Evolutionary conservation across 1,140 invertebrate genomes (phyloP).

Genomic region (Campoletis sonorensis): DNA sequence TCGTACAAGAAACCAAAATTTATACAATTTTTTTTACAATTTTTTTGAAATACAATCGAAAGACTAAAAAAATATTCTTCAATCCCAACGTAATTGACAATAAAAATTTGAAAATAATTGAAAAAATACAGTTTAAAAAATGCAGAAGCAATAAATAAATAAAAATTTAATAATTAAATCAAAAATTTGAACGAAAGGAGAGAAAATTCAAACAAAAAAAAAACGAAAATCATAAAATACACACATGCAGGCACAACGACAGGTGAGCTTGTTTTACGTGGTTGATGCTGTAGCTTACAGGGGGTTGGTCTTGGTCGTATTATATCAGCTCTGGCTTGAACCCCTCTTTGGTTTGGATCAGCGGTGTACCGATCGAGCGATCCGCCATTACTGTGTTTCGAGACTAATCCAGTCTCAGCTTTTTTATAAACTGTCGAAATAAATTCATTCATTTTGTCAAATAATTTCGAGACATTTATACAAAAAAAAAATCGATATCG

Average conservation of each 20-base stretch:
- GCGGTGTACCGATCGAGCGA: conserved; percentile 86
- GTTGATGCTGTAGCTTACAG: conserved; percentile 78
- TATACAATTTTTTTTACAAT: background rate
- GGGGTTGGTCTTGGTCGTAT: conserved; percentile 83
- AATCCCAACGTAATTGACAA: background rate
- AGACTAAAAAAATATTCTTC: background rate
- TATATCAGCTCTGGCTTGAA: conserved; percentile 82
- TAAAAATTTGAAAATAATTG: conserved; percentile 12
- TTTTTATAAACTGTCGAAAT: conserved; percentile 80
- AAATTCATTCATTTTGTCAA: background rate
- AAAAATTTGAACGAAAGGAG: conserved; percentile 43
- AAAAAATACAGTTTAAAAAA: background rate
- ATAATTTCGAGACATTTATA: conserved; percentile 9
- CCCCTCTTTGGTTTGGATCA: conserved; percentile 85
- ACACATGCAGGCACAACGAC: conserved; percentile 74
- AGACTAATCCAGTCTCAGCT: conserved; percentile 80
- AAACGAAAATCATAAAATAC: conserved; percentile 66
- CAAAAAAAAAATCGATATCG: no score
- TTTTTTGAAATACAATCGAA: no score
- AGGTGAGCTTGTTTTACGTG: conserved; percentile 73
- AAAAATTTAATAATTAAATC: background rate
- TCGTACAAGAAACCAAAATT: background rate
- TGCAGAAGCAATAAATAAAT: no score
- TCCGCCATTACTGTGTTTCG: conserved; percentile 81
- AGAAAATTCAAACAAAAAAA: no score